Conservation (phyloP, 1,140 invertebrate species). For the Drosophila pachea region DNA sequence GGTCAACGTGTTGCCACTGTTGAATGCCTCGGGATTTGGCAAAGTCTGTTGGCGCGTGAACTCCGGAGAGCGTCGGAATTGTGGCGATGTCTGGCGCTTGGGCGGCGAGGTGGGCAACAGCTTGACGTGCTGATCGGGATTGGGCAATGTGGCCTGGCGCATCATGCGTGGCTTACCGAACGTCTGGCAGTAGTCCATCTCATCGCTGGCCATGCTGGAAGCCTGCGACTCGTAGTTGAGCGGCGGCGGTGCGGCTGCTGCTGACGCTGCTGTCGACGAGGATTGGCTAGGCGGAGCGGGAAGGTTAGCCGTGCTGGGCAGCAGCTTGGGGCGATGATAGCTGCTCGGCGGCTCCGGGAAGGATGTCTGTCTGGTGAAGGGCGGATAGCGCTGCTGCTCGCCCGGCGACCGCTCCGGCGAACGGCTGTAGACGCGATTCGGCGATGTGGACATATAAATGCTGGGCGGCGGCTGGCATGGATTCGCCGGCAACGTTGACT, state of each 20-base stretch:
- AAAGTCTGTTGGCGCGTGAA: conserved; percentile 77
- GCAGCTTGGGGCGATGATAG: conserved; percentile 70
- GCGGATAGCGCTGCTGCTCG: conserved; percentile 76
- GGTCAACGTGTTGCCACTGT: conserved; percentile 66
- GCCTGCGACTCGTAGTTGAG: conserved; percentile 64
- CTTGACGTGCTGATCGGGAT: conserved; percentile 78
- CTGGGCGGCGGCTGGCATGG: conserved; percentile 58
- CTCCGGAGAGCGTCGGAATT: conserved; percentile 76
- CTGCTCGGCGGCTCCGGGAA: conserved; percentile 66
- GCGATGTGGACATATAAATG: conserved; percentile 78
- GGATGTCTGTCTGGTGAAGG: conserved; percentile 75
- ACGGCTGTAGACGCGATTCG: conserved; percentile 74
- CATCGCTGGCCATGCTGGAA: conserved; percentile 61
- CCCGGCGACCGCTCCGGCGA: conserved; percentile 76
- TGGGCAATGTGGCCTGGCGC: conserved; percentile 75
- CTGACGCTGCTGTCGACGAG: neutral
- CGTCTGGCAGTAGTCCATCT: conserved; percentile 51
- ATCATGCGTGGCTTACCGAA: conserved; percentile 72
- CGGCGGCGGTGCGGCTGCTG: conserved; percentile 30
- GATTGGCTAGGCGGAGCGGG: conserved; percentile 35
- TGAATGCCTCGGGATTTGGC: conserved; percentile 76
- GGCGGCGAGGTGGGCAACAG: conserved; percentile 77
- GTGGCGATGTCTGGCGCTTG: conserved; percentile 76
- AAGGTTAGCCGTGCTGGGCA: conserved; percentile 61
- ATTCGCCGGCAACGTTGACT: conserved; percentile 75